Evolutionary conservation across 2,113 vertebrate genomes (phyloP), one percentile per base, ranked within the genome.

Genomic region (Dascyllus trimaculatus): DNA sequence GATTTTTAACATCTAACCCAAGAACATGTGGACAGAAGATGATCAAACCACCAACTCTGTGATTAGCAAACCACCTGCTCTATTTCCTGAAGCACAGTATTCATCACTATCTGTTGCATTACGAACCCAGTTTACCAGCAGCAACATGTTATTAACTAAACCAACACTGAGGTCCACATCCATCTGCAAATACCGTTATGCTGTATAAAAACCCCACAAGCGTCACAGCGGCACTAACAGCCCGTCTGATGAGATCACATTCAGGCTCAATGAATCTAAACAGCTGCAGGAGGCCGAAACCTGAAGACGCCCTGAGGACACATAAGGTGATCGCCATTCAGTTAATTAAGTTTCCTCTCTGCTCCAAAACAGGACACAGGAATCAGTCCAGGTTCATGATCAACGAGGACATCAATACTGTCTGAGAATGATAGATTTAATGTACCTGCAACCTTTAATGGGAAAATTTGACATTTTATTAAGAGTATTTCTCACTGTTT

Each of bases 201-300:
- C 26, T 29, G 24, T 10, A 65, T 11, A 61, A 38, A 62, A 56
- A 5, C 21, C 5, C 45, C 6, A 58, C 60, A 63, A 46, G 48
- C 29, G 19, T 53, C 22, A 26, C 26, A 48, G 15, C 35, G n/a
- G 62, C 40, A 8, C 57, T 0, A 52, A 51, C 49, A 40, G 24
- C 5, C 45, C 35, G 51, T 45, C 22, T 46, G 57, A 32, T 5
- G 14, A 35, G 53, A 29, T 74, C 32, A 9, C 32, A 24, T 54
- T 59, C 43, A 15, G 22, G 56, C 54, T 71, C 60, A 5, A n/a
- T 53, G 49, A 58, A 71, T 57, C 51, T 72, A 13, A 60, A 69
- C 48, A 69, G 40, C 45, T 77, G 68, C 80, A 80, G 64, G 72
- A 71, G 64, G 76, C 52, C 1, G 52, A 54, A 80, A 83, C 73